Conservation (phyloP, 1,140 invertebrate genomes). For the Zaprionus capensis region DNA sequence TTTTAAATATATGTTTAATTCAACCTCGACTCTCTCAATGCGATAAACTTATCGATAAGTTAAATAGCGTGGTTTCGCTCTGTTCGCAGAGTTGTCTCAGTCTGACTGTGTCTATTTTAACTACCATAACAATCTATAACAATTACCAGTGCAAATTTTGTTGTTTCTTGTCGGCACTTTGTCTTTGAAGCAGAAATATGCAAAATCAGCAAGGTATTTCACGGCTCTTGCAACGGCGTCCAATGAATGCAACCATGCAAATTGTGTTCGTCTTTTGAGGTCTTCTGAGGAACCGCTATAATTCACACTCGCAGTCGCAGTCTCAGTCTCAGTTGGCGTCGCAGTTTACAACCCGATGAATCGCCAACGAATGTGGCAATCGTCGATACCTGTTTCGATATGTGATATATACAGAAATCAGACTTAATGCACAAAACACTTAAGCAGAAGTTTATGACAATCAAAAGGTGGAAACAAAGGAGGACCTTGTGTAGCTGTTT, state of each 20-base stretch:
- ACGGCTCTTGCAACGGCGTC: conserved; percentile 13
- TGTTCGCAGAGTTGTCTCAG: not conserved
- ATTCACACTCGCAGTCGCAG: conserved; percentile 27
- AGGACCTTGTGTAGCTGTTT: conserved; percentile 21
- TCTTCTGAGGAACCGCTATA: conserved; percentile 37
- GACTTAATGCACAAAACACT: conserved; percentile 46
- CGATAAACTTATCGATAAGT: not conserved
- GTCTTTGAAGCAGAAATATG: conserved; percentile 4
- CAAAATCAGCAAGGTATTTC: conserved; percentile 10
- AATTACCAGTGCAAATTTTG: conserved; percentile 33
- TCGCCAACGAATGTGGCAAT: conserved; percentile 12
- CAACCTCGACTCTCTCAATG: not conserved
- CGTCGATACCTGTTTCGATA: conserved; percentile 40
- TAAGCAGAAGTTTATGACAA: conserved; percentile 53
- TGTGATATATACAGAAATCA: conserved; percentile 29
- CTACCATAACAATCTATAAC: conserved; percentile 29
- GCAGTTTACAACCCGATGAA: conserved; percentile 24
- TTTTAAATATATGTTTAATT: not conserved
- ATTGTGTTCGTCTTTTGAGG: conserved; percentile 4
- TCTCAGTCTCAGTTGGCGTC: not conserved
- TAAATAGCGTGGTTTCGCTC: not conserved
- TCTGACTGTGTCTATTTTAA: conserved; percentile 12
- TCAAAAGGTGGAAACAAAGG: conserved; percentile 30
- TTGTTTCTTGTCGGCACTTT: not conserved
- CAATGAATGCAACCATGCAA: conserved; percentile 10